Evolutionary conservation across 2,888 invertebrate species (phyloP).

Genomic region (Erynnis tages): DNA sequence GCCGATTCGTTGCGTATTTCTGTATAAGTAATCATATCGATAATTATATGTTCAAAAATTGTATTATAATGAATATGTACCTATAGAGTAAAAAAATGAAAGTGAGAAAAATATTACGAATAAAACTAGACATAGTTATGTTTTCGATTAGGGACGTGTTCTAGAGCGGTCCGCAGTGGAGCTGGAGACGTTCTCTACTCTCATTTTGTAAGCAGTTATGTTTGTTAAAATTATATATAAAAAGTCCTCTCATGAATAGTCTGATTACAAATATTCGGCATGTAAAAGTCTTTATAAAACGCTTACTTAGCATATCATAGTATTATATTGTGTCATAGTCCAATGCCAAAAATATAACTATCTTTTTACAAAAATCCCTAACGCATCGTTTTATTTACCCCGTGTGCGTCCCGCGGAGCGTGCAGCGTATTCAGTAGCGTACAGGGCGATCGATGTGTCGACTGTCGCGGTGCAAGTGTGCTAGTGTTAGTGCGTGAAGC

Average conservation of each 20-base stretch:
- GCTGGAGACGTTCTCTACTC: constrained; percentile 70
- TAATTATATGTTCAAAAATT: constrained; percentile 80
- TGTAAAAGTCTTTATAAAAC: constrained; percentile 82
- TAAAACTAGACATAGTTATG: constrained; percentile 77
- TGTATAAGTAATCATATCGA: constrained; percentile 80
- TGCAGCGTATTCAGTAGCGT: too few species aligned
- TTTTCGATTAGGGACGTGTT: constrained; percentile 73
- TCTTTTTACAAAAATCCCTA: constrained; percentile 81
- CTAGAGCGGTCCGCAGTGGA: constrained; percentile 67
- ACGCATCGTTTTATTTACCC: constrained; percentile 74
- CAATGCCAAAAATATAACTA: constrained; percentile 82
- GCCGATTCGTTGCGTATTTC: constrained; percentile 76
- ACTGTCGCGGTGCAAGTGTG: constrained; percentile 25
- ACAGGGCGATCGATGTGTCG: constrained; percentile 16
- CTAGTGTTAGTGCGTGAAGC: constrained; percentile 3
- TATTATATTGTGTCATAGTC: constrained; percentile 83
- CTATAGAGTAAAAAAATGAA: constrained; percentile 78
- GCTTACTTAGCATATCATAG: constrained; percentile 83
- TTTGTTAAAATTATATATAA: constrained; percentile 80
- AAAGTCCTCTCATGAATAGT: constrained; percentile 81
- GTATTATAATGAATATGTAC: constrained; percentile 79
- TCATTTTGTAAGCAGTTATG: constrained; percentile 79
- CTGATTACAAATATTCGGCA: constrained; percentile 81
- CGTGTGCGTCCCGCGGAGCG: constrained; percentile 39
- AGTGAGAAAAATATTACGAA: constrained; percentile 80